phyloP scores from a whole-genome alignment of 53 echinoderm and acorn worm species.

The Temnopleurus reevesii region DNA sequence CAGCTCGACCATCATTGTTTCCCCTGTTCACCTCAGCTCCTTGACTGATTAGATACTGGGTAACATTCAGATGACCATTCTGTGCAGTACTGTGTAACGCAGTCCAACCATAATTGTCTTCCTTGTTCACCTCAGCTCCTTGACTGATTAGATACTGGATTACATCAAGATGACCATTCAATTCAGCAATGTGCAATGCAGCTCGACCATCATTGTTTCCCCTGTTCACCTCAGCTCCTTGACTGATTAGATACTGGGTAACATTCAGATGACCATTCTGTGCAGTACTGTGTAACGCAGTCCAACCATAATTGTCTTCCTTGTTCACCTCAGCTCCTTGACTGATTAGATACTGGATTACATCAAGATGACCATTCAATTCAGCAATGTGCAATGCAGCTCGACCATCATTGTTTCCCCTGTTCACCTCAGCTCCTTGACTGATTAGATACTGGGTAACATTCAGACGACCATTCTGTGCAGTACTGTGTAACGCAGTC shows the following conservation, averaged over 20 bases:
- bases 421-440: conserved; percentile 17
- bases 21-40: background rate
- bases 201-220: background rate
- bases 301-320: background rate
- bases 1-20: background rate
- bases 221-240: conserved; percentile 12
- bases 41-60: background rate
- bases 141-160: no score
- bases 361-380: background rate
- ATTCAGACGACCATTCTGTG: background rate
- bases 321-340: conserved; percentile 9
- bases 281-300: background rate
- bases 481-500: background rate
- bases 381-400: background rate
- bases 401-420: background rate
- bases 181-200: no score
- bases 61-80: background rate
- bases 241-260: background rate
- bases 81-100: background rate
- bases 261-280: background rate
- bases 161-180: no score
- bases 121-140: no score
- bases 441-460: background rate
- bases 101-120: background rate
- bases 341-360: background rate